Conservation (phyloP, 2,113 vertebrate species). For the Zapus hudsonius region DNA sequence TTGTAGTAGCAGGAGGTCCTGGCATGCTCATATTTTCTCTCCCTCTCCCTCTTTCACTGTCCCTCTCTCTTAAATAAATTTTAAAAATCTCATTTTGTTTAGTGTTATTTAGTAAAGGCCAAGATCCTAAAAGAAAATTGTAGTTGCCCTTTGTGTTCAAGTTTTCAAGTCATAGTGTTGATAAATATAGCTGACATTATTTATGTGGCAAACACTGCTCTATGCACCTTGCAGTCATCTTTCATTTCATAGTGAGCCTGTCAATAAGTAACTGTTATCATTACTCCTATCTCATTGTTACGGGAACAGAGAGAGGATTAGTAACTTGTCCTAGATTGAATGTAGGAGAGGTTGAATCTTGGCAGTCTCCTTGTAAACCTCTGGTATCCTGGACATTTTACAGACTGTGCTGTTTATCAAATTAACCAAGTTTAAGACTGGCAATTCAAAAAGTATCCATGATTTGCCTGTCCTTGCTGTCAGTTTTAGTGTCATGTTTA, state of each 20-base stretch:
- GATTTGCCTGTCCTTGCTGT: not conserved
- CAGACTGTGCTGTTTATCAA: not conserved
- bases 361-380: not conserved
- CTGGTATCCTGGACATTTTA: not conserved
- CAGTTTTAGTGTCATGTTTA: not conserved
- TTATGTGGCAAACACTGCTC: not conserved
- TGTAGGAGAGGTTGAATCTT: constrained; percentile 17
- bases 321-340: not conserved
- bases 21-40: too few relatives aligned
- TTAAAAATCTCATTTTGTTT: not conserved
- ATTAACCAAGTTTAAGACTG: not conserved
- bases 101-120: not conserved
- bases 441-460: not conserved
- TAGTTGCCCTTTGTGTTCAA: not conserved
- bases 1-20: too few relatives aligned
- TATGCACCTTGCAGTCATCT: not conserved
- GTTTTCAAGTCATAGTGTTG: not conserved
- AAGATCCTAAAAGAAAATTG: constrained; percentile 5
- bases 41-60: too few relatives aligned
- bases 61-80: too few relatives aligned
- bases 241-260: not conserved
- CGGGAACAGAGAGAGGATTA: not conserved
- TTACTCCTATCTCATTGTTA: not conserved
- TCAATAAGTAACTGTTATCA: not conserved
- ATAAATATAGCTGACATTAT: not conserved